Evolutionary conservation across 2,797 vertebrate species (phyloP), one percentile per base, ranked within the genome.

Genomic region (Galaxias olidus): DNA sequence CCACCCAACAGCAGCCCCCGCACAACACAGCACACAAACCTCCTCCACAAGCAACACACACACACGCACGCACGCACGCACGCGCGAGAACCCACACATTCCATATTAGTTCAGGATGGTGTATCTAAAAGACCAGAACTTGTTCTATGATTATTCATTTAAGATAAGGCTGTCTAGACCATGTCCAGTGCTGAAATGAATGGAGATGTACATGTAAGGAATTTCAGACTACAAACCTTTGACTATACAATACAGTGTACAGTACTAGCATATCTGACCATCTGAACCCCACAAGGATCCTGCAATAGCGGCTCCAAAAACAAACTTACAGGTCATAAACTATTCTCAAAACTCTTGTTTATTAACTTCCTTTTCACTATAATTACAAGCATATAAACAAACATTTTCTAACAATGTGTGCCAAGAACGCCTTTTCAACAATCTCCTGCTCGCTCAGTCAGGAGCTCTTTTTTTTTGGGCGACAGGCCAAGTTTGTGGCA

Each of bases 301-400:
- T 6, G 6, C 30, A 30, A 30, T 3, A 30, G 6, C 30, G 30
- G 30, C 30, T 30, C 30, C 30, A 30, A 30, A 30, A 30, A 30
- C 30, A 30, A 30, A 30, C 30, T 2, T 30, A 3, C 6, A 6
- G 30, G 30, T 30, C 30, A 30, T 30, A 6, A 30, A 30, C 30
- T 6, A 30, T 30, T 30, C 30, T 30, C 30, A 30, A 30, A 30
- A 2, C 30, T 30, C 30, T n/a, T 63, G 74, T 76, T 70, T 55
- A 57, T 19, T 72, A 63, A 60, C 61, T 55, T 62, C 42, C 59
- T 45, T 13, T 14, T 17, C 20, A 57, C 53, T 47, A 43, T 53
- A 51, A 44, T 48, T 65, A 75, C 59, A 78, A 72, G 76, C 46
- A 58, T 60, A 50, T 7, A 51, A 59, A 74, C 56, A 65, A 69